phyloP scores from a whole-genome alignment of 2,888 invertebrate genomes.

The Leptopterna dolabrata region DNA sequence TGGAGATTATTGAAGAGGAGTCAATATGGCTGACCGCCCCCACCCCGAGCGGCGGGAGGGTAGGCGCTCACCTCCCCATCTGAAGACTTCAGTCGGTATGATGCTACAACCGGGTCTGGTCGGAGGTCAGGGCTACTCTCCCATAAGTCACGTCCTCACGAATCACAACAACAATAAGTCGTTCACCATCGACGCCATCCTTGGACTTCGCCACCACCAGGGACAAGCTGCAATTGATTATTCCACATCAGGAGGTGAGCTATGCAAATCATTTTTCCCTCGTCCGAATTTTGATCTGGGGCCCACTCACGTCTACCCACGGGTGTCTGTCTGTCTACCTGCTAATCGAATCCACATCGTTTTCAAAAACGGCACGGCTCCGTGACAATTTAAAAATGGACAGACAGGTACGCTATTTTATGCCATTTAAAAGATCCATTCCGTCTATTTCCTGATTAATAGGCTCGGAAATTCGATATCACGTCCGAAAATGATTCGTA shows the following conservation, averaged over 20 bases:
- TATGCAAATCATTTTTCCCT: neutral
- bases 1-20: slow-evolving; percentile 13
- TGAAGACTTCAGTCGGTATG: slow-evolving; percentile 46
- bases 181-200: slow-evolving; percentile 89
- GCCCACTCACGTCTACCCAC: too few species aligned
- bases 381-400: too few species aligned
- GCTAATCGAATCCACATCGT: too few species aligned
- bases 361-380: too few species aligned
- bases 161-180: slow-evolving; percentile 72
- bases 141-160: slow-evolving; percentile 54
- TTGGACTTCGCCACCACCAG: slow-evolving; percentile 71
- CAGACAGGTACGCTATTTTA: too few species aligned
- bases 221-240: slow-evolving; percentile 61
- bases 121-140: slow-evolving; percentile 45
- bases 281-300: too few species aligned
- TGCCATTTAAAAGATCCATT: too few species aligned
- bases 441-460: too few species aligned
- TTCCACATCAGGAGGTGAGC: slow-evolving; percentile 59
- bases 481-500: too few species aligned
- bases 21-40: slow-evolving; percentile 44
- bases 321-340: too few species aligned
- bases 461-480: too few species aligned
- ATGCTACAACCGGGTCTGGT: slow-evolving; percentile 58
- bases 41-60: slow-evolving; percentile 30
- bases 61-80: slow-evolving; percentile 30